phyloP scores from a whole-genome alignment of 2,113 vertebrate genomes.

The Dipodomys stephensi region DNA sequence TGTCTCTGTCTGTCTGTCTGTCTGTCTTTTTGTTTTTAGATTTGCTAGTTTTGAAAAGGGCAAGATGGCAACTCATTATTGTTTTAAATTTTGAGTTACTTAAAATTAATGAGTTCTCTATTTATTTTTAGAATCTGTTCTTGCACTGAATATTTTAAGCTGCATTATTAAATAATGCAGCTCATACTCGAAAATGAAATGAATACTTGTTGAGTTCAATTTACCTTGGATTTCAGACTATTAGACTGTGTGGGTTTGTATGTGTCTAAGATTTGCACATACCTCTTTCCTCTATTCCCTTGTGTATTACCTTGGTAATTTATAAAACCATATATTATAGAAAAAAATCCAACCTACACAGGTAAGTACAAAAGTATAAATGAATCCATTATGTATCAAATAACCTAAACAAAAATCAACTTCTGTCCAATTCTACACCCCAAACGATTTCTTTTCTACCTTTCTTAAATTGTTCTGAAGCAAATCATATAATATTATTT shows the following conservation, averaged over 20 bases:
- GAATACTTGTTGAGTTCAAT: constrained; percentile 17
- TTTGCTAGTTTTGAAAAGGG: constrained; percentile 51
- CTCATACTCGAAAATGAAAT: constrained; percentile 66
- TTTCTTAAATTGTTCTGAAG: not conserved
- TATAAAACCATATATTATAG: not conserved
- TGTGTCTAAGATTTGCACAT: not conserved
- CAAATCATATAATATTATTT: not conserved
- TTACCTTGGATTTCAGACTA: constrained; percentile 54
- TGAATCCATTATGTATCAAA: not conserved
- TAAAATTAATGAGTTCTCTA: constrained; percentile 77
- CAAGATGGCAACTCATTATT: constrained; percentile 61
- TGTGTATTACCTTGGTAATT: not conserved
- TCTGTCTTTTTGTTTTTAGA: not conserved
- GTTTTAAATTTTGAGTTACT: constrained; percentile 72
- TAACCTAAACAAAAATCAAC: not conserved
- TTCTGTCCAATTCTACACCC: not conserved
- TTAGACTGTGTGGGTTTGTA: not conserved
- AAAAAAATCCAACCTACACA: not conserved
- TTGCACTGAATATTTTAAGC: constrained; percentile 72
- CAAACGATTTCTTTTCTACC: not conserved
- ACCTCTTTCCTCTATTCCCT: not conserved
- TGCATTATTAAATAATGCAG: constrained; percentile 71
- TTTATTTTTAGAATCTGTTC: constrained; percentile 75
- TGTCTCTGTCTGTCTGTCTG: not conserved
- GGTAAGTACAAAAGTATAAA: not conserved